Evolutionary conservation across 2,113 vertebrate species (phyloP).

Genomic region (Pundamilia nyererei): DNA sequence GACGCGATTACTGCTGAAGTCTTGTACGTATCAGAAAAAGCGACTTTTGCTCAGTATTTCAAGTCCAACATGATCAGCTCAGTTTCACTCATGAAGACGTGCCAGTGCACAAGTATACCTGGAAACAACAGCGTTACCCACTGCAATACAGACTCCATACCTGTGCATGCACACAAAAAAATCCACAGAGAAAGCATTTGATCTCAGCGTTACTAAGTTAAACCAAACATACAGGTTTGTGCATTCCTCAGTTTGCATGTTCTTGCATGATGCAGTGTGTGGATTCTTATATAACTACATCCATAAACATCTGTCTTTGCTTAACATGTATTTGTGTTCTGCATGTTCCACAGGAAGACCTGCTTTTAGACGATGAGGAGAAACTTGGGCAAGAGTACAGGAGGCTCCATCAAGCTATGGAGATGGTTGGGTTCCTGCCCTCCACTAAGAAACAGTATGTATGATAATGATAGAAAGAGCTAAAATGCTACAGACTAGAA

Average conservation of each 20-base stretch:
- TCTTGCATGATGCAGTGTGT: not conserved
- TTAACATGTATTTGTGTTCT: not conserved
- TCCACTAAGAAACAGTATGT: slow-evolving; percentile 91
- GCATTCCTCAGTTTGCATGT: not conserved
- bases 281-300: not conserved
- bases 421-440: slow-evolving; percentile 96
- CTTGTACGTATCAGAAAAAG: not conserved
- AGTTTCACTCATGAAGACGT: not conserved
- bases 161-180: not conserved
- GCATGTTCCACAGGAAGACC: slow-evolving; percentile 72
- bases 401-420: slow-evolving; percentile 94
- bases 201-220: not conserved
- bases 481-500: not conserved
- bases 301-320: not conserved
- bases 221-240: not conserved
- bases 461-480: not conserved
- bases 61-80: not conserved
- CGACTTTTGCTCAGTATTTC: not conserved
- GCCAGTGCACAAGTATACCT: not conserved
- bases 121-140: not conserved
- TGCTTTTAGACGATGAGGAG: slow-evolving; percentile 79
- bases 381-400: slow-evolving; percentile 84
- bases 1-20: not conserved
- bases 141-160: not conserved
- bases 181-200: not conserved